Base-by-base conservation (phyloP, 2,888 invertebrate genomes). In the Galeruca laticollis region DNA sequence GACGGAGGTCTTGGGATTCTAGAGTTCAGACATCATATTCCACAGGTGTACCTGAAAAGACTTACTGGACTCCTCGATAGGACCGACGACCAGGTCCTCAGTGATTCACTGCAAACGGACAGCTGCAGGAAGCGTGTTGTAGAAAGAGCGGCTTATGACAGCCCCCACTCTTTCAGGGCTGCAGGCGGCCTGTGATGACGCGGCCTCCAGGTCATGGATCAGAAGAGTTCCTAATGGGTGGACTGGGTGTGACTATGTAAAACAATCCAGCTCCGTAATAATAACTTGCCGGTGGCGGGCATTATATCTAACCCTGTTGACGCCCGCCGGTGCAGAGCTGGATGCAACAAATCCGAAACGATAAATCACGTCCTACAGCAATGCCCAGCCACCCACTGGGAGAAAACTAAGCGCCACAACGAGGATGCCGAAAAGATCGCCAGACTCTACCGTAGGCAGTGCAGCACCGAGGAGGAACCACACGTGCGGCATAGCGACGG, bases 1-100 rank as follows among this genome's bases (percentile, higher is more conserved):
- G 79, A 79, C 47, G 80, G 80, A 3, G 79, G 79, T 0, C 71
- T 81, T n/a, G 81, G 80, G 4, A 57, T 82, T 1, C 59, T 69
- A 21, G 69, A 78, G 31, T n/a, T n/a, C n/a, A n/a, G n/a, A n/a
- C n/a, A n/a, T n/a, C n/a, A n/a, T n/a, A n/a, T n/a, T n/a, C n/a
- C 69, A 80, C 2, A 33, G 77, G 20, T 60, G n/a, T 60, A 31
- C 13, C 56, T 73, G 0, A 18, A 61, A 1, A 20, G 79, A 2
- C 2, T 77, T 35, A 74, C 0, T 15, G 57, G 18, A 5, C 60
- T 71, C 0, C 60, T 70, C 0, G 31, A 21, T 10, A 18, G 11
- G 0, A 18, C 35, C 9, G 54, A 70, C 2, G 78, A 78, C 35
- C n/a, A 6, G 6, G 43, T 61, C 9, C 15, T 75, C 13, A 10